Evolutionary conservation across 2,113 vertebrate species (phyloP).

Genomic region (Ailuropoda melanoleuca): DNA sequence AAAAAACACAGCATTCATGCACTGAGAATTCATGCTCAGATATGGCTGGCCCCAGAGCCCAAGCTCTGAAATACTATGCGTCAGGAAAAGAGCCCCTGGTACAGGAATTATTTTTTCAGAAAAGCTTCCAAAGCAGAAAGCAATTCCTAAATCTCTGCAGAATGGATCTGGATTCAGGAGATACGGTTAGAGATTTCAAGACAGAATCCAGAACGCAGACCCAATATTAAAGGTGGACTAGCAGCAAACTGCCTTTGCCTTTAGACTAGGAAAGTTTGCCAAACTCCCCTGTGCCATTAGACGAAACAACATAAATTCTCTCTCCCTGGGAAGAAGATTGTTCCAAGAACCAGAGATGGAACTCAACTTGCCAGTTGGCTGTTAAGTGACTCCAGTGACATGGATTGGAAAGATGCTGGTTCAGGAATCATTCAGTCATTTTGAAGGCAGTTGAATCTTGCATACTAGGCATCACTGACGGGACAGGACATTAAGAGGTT

Average conservation of each 20-base stretch:
- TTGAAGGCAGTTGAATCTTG: background rate
- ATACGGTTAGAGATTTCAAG: background rate
- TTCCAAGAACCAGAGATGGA: constrained; percentile 60
- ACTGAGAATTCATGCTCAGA: background rate
- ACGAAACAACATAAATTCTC: constrained; percentile 62
- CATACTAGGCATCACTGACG: background rate
- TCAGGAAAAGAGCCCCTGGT: background rate
- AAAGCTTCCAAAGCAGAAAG: background rate
- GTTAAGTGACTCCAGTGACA: constrained; percentile 27
- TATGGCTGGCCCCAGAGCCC: background rate
- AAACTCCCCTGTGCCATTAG: background rate
- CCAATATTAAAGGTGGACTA: constrained; percentile 6
- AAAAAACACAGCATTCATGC: background rate
- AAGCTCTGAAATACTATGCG: background rate
- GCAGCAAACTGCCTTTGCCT: constrained; percentile 22
- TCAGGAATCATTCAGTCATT: background rate
- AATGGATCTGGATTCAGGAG: background rate
- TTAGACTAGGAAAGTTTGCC: background rate
- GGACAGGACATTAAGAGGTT: background rate
- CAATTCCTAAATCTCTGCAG: background rate
- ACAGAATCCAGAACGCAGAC: constrained; percentile 4
- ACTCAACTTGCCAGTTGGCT: constrained; percentile 62
- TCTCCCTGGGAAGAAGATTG: constrained; percentile 46
- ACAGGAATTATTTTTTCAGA: background rate
- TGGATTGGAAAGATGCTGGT: constrained; percentile 39